Evolutionary conservation across 2,888 invertebrate species (phyloP), one percentile per base, ranked within the genome.

Genomic region (Drosophila histrio): DNA sequence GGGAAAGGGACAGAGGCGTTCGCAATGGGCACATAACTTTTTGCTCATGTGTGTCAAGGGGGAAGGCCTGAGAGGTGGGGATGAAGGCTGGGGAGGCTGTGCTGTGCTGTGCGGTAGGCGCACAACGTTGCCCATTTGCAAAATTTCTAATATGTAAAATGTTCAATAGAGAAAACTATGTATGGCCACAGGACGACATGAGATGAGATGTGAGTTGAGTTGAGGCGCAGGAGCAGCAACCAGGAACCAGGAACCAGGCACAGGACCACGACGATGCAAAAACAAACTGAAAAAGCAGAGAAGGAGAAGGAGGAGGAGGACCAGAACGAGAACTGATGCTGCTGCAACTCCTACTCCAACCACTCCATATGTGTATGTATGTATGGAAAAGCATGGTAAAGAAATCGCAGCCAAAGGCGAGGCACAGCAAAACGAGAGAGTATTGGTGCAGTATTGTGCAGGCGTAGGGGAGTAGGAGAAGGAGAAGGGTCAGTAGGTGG

Each of bases 81-180:
- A 9, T 4, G 15, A 17, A 11, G 13, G 11, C n/a, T n/a, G 1
- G 4, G 34, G 9, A n/a, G n/a, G n/a, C n/a, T n/a, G n/a, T n/a
- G n/a, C n/a, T n/a, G n/a, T n/a, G n/a, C n/a, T 9, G 26, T 13
- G 67, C 56, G 44, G 63, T 76, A 80, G 81, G 73, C 79, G 56
- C 58, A 75, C 69, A 76, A 63, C 75, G 67, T 71, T 76, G 77
- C 85, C 80, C 88, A 82, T 82, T 87, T 87, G 84, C 82, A 71
- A 86, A 82, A 88, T 84, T 85, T 88, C 89, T 88, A 86, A 88
- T 86, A 84, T 84, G 84, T 87, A 88, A 87, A 87, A 87, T 85
- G 87, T 85, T 88, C 85, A 87, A 87, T 87, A 81, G 83, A 83
- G 85, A 83, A 88, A 86, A 86, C 86, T 84, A 84, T 86, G 83